These are phyloP conservation scores for Ciconia stormi DNA, from an alignment of 2,113 vertebrate genomes.

Conservation along the genomic window DNA sequence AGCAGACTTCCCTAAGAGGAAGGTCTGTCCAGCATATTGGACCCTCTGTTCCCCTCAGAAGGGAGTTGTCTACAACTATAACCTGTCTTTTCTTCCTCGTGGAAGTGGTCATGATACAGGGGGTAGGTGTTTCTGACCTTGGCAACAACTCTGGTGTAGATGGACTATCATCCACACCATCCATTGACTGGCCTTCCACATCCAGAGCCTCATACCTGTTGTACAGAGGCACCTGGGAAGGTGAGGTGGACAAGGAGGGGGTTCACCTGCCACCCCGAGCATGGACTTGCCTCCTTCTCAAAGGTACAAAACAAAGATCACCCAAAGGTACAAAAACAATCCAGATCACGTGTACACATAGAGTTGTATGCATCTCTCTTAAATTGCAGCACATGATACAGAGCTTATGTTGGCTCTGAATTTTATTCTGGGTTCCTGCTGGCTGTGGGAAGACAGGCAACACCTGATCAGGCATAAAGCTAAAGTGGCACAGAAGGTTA, in stretches of 20 bases:
- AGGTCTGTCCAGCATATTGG: background rate
- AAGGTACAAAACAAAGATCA: background rate
- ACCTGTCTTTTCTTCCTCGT: background rate
- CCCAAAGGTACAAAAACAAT: background rate
- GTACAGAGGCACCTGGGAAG: background rate
- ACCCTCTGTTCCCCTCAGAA: background rate
- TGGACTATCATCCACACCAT: background rate
- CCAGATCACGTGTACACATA: background rate
- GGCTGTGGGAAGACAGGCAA: background rate
- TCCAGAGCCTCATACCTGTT: background rate
- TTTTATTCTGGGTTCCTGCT: background rate
- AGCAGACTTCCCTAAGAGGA: background rate
- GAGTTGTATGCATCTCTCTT: background rate
- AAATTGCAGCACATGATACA: background rate
- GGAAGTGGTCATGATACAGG: background rate
- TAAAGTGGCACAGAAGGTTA: background rate
- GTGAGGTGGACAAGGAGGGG: background rate
- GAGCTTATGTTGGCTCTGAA: background rate
- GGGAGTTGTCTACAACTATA: background rate
- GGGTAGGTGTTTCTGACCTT: background rate
- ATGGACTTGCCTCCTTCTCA: background rate
- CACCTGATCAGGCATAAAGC: background rate
- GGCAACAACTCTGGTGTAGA: background rate
- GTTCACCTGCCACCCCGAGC: accelerated
- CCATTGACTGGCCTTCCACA: background rate